Conservation (phyloP, 2,113 vertebrate genomes). For the Elephantulus edwardii region DNA sequence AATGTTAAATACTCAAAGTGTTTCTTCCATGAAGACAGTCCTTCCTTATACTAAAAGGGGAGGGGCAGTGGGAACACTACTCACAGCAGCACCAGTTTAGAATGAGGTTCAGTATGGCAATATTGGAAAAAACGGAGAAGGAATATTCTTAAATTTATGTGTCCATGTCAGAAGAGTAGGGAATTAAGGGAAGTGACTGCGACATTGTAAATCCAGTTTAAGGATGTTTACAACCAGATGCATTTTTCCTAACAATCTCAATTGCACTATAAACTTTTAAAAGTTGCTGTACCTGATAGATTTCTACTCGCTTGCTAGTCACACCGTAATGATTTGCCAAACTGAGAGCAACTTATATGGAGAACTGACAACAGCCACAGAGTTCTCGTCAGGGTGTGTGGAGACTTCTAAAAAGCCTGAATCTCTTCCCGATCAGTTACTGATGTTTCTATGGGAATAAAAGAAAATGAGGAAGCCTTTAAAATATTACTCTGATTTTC, state of each 20-base stretch:
- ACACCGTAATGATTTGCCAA: constrained; percentile 58
- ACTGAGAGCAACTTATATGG: constrained; percentile 64
- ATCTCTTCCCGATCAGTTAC: constrained; percentile 71
- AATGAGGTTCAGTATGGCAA: constrained; percentile 78
- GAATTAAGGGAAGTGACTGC: constrained; percentile 57
- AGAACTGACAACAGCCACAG: constrained; percentile 65
- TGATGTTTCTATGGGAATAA: constrained; percentile 69
- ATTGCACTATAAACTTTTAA: constrained; percentile 58
- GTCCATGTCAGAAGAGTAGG: constrained; percentile 70
- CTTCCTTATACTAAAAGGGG: constrained; percentile 56
- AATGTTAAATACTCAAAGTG: constrained; percentile 66
- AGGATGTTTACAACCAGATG: constrained; percentile 41
- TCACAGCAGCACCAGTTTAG: constrained; percentile 82
- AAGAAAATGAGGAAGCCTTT: constrained; percentile 55
- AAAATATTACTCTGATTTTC: constrained; percentile 71
- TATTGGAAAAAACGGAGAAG: constrained; percentile 71
- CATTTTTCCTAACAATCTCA: constrained; percentile 58
- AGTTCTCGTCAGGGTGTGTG: constrained; percentile 68
- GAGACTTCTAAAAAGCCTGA: constrained; percentile 61
- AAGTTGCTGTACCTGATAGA: constrained; percentile 55
- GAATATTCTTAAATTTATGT: constrained; percentile 47
- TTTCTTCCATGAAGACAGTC: constrained; percentile 63
- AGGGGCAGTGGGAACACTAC: constrained; percentile 41
- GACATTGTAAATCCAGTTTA: constrained; percentile 55
- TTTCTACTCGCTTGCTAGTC: constrained; percentile 65